A percentile compares a stretch with the other conserved stretches of the same genome.
Evolutionary conservation across 2,888 invertebrate genomes (phyloP).

Genomic region (Drosophila neutralis): DNA sequence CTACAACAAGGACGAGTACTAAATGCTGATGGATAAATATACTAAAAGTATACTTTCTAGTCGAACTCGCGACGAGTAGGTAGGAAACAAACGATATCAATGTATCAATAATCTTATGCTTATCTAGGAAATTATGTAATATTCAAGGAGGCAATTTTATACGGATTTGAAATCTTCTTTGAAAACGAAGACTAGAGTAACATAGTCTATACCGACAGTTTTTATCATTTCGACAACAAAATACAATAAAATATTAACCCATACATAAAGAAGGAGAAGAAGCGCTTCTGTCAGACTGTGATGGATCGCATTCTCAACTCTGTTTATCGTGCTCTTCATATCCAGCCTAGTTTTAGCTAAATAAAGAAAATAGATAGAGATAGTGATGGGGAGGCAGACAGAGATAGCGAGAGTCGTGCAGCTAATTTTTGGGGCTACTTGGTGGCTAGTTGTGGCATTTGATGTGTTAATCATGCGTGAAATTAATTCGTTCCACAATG

Average conservation of each 20-base stretch:
- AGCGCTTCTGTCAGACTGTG: background rate
- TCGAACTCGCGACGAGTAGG: background rate
- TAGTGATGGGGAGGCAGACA: background rate
- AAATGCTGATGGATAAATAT: background rate
- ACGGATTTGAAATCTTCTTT: background rate
- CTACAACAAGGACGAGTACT: conserved; percentile 19
- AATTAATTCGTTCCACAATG: conserved; percentile 82
- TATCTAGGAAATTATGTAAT: background rate
- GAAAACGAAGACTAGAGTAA: background rate
- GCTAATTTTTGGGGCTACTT: background rate
- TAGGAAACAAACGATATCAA: background rate
- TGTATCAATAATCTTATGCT: background rate
- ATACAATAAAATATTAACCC: background rate
- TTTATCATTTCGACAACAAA: background rate
- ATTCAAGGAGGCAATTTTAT: background rate
- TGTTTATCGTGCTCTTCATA: conserved; percentile 7
- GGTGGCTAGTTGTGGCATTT: conserved; percentile 57
- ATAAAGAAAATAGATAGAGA: background rate
- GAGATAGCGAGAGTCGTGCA: background rate
- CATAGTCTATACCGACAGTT: background rate
- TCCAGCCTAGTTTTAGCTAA: background rate
- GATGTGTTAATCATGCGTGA: conserved; percentile 83
- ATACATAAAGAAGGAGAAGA: background rate
- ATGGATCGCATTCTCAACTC: conserved; percentile 14
- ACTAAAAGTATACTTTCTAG: background rate